phyloP scores from a whole-genome alignment of 2,113 vertebrate species.

The Anoura caudifer region DNA sequence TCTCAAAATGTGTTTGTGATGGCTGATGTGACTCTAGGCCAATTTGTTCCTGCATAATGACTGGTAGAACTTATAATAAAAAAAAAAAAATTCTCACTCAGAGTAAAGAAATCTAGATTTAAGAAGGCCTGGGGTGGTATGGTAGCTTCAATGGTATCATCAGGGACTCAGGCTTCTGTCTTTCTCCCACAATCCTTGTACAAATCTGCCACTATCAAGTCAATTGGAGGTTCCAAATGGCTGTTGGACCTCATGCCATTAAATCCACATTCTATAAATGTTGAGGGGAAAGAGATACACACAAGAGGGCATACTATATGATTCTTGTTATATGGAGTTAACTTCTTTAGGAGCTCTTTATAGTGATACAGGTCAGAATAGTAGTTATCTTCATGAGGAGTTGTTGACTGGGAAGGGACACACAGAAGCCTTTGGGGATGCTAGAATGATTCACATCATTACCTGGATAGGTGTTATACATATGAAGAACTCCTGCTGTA shows the following conservation, averaged over 20 bases:
- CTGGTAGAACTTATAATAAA: background rate
- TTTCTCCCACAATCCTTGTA: background rate
- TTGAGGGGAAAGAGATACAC: background rate
- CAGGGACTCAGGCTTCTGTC: background rate
- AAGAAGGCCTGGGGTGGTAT: background rate
- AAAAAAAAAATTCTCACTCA: background rate
- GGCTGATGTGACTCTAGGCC: background rate
- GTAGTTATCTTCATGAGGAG: background rate
- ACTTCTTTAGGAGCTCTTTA: background rate
- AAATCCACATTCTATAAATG: background rate
- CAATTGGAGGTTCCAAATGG: background rate
- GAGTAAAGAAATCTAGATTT: background rate
- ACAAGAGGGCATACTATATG: background rate
- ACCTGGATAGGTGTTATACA: background rate
- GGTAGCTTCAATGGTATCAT: too few relatives aligned
- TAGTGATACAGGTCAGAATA: background rate
- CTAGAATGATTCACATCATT: background rate
- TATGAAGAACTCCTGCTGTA: background rate
- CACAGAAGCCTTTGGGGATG: background rate
- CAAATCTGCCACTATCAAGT: background rate
- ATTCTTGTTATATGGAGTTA: background rate
- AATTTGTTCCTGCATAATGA: background rate
- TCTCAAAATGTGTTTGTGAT: background rate
- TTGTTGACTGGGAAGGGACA: background rate
- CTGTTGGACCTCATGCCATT: background rate